A percentile compares a stretch with the other conserved stretches of the same genome.
phyloP scores from a whole-genome alignment of 2,888 invertebrate genomes.

The Slavum lentiscoides region DNA sequence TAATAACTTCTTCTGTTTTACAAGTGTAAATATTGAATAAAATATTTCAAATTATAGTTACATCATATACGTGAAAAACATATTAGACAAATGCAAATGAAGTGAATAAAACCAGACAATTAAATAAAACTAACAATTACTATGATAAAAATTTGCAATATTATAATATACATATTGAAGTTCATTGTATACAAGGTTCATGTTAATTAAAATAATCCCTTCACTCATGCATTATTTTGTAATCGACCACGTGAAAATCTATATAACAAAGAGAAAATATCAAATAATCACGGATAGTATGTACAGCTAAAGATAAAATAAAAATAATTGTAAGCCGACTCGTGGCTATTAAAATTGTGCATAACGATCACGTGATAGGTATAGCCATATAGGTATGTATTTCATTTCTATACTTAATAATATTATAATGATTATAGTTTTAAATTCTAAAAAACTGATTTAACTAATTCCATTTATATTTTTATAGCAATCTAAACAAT shows the following conservation, averaged over 20 bases:
- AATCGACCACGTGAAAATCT: constrained; percentile 1
- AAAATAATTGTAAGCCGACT: neutral
- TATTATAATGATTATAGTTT: neutral
- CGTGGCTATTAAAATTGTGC: neutral
- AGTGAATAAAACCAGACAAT: neutral
- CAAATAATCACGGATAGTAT: neutral
- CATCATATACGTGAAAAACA: neutral
- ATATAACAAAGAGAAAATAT: neutral
- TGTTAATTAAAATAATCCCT: constrained; percentile 1
- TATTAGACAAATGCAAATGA: neutral
- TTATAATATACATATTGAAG: neutral
- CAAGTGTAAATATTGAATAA: too few relatives aligned
- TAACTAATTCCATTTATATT: too few relatives aligned
- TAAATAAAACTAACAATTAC: neutral
- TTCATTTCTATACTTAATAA: too few relatives aligned
- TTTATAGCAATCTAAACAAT: too few relatives aligned
- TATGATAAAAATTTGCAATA: neutral
- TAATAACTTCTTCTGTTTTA: too few relatives aligned
- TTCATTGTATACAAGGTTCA: neutral
- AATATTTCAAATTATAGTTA: too few relatives aligned
- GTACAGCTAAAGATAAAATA: neutral
- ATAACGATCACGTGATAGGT: constrained; percentile 14
- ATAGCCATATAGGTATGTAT: too few relatives aligned
- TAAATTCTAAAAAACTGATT: neutral
- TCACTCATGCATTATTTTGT: neutral